These are phyloP conservation scores for Protobothrops flavoviridis DNA, from an alignment of 2,113 vertebrate genomes.

Conservation along the genomic window DNA sequence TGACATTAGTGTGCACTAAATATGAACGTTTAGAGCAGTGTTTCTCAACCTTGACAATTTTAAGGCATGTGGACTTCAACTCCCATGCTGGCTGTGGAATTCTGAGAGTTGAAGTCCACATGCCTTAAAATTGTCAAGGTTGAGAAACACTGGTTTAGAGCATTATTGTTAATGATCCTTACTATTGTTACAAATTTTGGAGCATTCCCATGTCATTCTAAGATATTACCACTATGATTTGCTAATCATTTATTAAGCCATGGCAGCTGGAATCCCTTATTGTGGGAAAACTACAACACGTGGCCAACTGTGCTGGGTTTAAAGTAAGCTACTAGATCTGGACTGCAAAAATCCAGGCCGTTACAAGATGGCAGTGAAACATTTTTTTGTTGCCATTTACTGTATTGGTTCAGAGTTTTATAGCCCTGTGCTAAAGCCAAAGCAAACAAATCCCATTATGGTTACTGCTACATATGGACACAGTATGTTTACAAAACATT, in stretches of 20 bases:
- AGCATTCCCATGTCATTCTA: background rate
- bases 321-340: background rate
- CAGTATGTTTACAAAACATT: background rate
- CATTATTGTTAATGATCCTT: background rate
- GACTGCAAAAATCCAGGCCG: background rate
- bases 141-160: too few species aligned
- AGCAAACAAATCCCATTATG: background rate
- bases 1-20: background rate
- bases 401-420: background rate
- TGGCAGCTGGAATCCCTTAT: background rate
- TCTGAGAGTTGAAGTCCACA: too few species aligned
- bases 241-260: background rate
- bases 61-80: too few species aligned
- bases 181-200: background rate
- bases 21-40: background rate
- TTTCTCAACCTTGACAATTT: too few species aligned
- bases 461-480: background rate
- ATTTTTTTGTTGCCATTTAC: background rate
- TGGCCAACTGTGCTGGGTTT: background rate
- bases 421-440: background rate
- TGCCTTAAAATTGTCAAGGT: too few species aligned
- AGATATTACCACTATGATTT: background rate
- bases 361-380: background rate
- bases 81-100: too few species aligned
- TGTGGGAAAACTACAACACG: background rate